A percentile compares a stretch with the other conserved stretches of the same genome.
These are phyloP conservation scores for Pycnonotus jocosus DNA, from an alignment of 2,113 vertebrate genomes.

Conservation along the genomic window DNA sequence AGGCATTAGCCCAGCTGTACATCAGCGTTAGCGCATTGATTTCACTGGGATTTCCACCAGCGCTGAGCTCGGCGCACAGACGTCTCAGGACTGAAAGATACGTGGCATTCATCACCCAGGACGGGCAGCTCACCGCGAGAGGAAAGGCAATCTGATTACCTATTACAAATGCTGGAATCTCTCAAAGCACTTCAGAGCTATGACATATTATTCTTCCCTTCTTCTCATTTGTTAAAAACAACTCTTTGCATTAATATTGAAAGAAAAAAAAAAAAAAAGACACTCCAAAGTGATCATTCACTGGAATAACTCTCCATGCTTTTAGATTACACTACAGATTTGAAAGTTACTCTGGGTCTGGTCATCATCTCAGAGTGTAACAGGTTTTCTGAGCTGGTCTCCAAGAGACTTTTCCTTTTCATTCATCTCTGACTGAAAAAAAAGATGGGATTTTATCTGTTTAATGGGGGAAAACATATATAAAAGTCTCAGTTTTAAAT, in stretches of 20 bases:
- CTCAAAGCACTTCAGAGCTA: slow-evolving; percentile 23
- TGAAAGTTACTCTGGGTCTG: background rate
- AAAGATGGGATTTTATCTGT: background rate
- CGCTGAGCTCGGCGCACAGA: background rate
- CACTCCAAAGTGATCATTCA: background rate
- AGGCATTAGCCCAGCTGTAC: background rate
- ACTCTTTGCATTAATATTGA: background rate
- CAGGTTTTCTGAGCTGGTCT: background rate
- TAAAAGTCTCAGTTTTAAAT: background rate
- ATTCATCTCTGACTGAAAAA: slow-evolving; percentile 8
- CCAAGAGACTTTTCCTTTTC: background rate
- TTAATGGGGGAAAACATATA: background rate
- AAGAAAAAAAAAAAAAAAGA: background rate
- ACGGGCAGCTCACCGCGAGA: background rate
- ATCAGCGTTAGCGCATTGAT: background rate
- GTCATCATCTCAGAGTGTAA: background rate
- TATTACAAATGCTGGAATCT: slow-evolving; percentile 17
- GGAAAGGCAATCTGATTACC: slow-evolving; percentile 38
- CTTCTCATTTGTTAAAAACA: background rate
- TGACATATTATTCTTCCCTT: background rate
- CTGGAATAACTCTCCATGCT: background rate
- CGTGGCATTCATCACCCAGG: background rate
- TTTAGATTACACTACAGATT: background rate
- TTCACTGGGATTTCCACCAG: background rate
- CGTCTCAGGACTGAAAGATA: background rate